These are phyloP conservation scores for Rhynchotus rufescens DNA, from an alignment of 2,797 vertebrate genomes.

Conservation along the genomic window DNA sequence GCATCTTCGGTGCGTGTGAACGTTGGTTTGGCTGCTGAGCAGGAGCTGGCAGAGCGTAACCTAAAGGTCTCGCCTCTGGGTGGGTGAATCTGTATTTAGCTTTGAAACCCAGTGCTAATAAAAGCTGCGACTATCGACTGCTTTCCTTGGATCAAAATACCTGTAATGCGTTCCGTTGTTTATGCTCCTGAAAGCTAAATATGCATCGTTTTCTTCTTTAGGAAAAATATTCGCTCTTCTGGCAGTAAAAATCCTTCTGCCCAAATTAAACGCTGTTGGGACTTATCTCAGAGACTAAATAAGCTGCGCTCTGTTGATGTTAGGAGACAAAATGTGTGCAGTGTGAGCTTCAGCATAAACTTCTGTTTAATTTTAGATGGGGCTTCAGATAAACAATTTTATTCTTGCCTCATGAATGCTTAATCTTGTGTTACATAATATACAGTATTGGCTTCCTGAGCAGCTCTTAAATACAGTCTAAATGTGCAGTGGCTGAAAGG, in stretches of 20 bases:
- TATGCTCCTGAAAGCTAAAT: not conserved
- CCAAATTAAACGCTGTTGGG: constrained; percentile 32
- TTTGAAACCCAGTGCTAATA: not conserved
- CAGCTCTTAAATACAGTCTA: constrained; percentile 29
- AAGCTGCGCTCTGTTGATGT: constrained; percentile 55
- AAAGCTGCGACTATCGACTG: not conserved
- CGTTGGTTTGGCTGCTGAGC: constrained; percentile 33
- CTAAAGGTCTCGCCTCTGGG: not conserved
- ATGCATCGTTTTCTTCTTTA: constrained; percentile 20
- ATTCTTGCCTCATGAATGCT: constrained; percentile 73
- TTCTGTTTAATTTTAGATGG: constrained; percentile 73
- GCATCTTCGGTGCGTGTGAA: not conserved
- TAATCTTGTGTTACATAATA: constrained; percentile 74
- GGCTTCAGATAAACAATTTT: constrained; percentile 71
- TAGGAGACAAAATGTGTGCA: constrained; percentile 55
- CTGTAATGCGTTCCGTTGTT: constrained; percentile 3
- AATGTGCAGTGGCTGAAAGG: constrained; percentile 19
- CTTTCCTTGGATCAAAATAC: not conserved
- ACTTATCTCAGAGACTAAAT: constrained; percentile 25
- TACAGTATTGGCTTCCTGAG: constrained; percentile 55
- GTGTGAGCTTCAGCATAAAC: constrained; percentile 38
- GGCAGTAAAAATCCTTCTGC: not conserved
- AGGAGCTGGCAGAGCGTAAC: not conserved
- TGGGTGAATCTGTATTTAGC: constrained; percentile 27
- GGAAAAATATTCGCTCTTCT: constrained; percentile 18